Percentiles rank a stretch among this genome's conserved stretches.
Evolutionary conservation across 2,113 vertebrate genomes (phyloP).

Genomic region (human (Homo sapiens)): GRCh38 chr3:16141001-16141500

Average conservation of each 20-base stretch:
- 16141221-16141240: no score
- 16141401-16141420: no score
- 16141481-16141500: no score
- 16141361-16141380: neutral
- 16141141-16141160: neutral
- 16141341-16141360: neutral
- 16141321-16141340: neutral
- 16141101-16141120: neutral
- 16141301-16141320: neutral
- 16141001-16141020: slow-evolving; percentile 15
- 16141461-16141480: no score
- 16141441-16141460: no score
- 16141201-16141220: neutral
- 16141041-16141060: neutral
- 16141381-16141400: neutral
- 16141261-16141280: neutral
- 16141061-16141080: neutral
- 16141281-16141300: neutral
- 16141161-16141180: fast-evolving
- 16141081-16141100: neutral
- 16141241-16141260: neutral
- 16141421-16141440: no score
- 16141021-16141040: neutral
- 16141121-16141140: neutral
- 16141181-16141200: no score